Conservation (phyloP, 2,113 vertebrate species). For the Maccullochella peelii region DNA sequence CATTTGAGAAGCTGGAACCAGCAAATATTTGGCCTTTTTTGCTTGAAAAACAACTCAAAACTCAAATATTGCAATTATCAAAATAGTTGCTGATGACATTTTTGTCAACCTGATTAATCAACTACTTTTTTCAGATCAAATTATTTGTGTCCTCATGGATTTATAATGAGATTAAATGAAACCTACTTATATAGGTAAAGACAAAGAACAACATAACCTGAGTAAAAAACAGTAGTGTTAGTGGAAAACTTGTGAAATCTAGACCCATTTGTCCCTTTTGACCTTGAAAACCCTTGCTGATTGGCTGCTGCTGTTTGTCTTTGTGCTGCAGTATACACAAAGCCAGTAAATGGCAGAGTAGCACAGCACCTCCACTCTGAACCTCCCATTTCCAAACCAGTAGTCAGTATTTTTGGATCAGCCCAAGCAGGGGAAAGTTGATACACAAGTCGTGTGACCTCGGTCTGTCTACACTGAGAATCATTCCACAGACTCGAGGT, state of each 20-base stretch:
- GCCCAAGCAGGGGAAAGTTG: slow-evolving; percentile 34
- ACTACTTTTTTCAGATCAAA: neutral
- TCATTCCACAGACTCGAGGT: neutral
- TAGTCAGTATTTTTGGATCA: slow-evolving; percentile 59
- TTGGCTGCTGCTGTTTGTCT: slow-evolving; percentile 3
- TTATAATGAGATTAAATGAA: neutral
- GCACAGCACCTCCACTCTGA: slow-evolving; percentile 3
- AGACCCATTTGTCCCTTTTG: neutral
- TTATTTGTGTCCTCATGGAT: neutral
- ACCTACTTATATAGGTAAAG: neutral
- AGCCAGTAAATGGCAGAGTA: slow-evolving; percentile 18
- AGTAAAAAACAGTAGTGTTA: neutral
- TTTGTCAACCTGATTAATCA: neutral
- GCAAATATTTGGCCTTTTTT: neutral
- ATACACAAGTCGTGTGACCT: slow-evolving; percentile 28
- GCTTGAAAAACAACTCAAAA: neutral
- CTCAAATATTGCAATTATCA: neutral
- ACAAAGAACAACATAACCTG: neutral
- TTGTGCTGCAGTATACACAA: neutral
- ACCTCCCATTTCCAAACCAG: slow-evolving; percentile 14
- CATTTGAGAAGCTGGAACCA: neutral
- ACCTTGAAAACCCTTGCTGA: slow-evolving; percentile 18
- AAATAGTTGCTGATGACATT: neutral
- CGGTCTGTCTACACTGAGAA: neutral
- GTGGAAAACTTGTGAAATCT: neutral